Evolutionary conservation across 2,888 invertebrate genomes (phyloP).

Genomic region (Meganola albula): DNA sequence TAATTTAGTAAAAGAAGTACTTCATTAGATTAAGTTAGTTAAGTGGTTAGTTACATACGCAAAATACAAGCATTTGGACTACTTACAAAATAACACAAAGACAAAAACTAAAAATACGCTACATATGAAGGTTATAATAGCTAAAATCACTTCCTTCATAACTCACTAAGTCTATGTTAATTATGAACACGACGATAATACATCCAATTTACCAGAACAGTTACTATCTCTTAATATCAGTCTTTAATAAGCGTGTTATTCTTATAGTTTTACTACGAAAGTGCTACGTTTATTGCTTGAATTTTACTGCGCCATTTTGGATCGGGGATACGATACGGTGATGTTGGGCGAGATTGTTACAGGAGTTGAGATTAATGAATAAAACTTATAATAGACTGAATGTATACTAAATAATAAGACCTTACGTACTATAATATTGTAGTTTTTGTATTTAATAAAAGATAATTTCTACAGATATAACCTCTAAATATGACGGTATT

Average conservation of each 20-base stretch:
- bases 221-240: constrained; percentile 37
- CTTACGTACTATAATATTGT: too few species aligned
- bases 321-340: too few species aligned
- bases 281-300: constrained; percentile 29
- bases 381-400: too few species aligned
- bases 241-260: constrained; percentile 34
- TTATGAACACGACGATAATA: constrained; percentile 52
- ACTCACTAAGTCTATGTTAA: constrained; percentile 52
- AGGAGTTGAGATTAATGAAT: too few species aligned
- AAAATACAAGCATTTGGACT: constrained; percentile 40
- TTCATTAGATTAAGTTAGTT: constrained; percentile 6
- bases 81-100: constrained; percentile 76
- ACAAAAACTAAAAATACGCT: constrained; percentile 71
- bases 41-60: constrained; percentile 23
- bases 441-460: too few species aligned
- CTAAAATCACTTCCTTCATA: constrained; percentile 75
- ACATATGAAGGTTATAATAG: constrained; percentile 70
- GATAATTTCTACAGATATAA: too few species aligned
- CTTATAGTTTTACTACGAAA: constrained; percentile 18
- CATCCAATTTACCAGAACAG: constrained; percentile 58
- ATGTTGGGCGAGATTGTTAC: too few species aligned
- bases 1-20: too few species aligned
- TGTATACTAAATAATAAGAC: too few species aligned
- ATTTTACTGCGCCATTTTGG: constrained; percentile 47
- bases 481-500: too few species aligned